Conservation (phyloP, 2,797 vertebrate genomes). For the Mastacembelus armatus region DNA sequence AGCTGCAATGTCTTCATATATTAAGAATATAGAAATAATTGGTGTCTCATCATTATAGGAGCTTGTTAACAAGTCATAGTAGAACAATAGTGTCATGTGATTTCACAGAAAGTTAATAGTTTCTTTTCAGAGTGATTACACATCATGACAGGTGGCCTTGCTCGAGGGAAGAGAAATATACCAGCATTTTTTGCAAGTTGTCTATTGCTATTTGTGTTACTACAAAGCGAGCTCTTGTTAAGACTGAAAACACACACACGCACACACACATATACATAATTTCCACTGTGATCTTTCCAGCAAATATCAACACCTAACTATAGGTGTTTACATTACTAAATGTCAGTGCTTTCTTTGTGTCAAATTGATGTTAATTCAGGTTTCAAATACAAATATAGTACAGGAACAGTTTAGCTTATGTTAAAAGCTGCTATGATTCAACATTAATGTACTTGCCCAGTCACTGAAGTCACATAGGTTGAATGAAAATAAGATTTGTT, state of each 20-base stretch:
- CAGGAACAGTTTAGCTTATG: no score
- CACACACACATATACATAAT: conserved; percentile 7
- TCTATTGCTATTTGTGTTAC: neutral
- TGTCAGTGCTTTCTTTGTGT: neutral
- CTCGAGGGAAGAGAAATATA: neutral
- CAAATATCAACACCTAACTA: conserved; percentile 25
- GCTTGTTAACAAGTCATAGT: no score
- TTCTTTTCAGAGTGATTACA: no score
- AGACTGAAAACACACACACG: neutral
- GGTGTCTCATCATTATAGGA: no score
- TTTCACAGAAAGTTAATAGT: no score
- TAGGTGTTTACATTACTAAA: conserved; percentile 30
- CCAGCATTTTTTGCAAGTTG: neutral
- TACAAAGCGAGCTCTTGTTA: conserved; percentile 14
- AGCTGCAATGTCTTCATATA: no score
- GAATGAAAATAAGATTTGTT: no score
- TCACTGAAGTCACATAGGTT: no score
- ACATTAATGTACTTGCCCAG: no score
- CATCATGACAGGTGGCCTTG: no score
- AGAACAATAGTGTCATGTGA: no score
- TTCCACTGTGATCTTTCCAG: conserved; percentile 7
- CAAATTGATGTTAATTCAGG: neutral
- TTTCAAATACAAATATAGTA: neutral
- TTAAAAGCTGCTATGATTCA: no score
- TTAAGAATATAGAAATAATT: neutral